Percentiles rank a stretch among this genome's conserved stretches.
phyloP scores from a whole-genome alignment of 2,797 vertebrate genomes.

The Pristis pectinata region DNA sequence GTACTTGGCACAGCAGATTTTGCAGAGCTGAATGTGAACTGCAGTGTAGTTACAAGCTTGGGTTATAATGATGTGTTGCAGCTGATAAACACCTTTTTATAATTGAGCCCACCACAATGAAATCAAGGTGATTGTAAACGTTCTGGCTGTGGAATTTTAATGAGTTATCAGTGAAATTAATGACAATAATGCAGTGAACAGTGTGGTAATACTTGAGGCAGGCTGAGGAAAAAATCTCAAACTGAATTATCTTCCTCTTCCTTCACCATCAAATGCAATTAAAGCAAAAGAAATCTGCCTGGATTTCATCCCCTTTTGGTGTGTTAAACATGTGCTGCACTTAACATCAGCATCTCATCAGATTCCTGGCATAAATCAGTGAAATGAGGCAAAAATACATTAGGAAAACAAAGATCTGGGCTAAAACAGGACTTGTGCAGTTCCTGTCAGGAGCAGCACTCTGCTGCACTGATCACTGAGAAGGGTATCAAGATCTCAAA shows the following conservation, averaged over 20 bases:
- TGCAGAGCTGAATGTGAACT: background rate
- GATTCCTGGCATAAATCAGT: no score
- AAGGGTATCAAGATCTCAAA: no score
- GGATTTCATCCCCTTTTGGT: no score
- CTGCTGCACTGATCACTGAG: no score
- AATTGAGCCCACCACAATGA: background rate
- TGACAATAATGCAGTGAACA: background rate
- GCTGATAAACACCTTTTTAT: background rate
- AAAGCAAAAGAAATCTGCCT: no score
- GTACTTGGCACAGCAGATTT: conserved; percentile 18
- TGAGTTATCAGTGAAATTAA: background rate
- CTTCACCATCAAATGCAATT: background rate
- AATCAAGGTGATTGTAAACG: conserved; percentile 24
- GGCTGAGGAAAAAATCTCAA: background rate
- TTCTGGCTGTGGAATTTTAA: conserved; percentile 14
- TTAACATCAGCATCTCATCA: no score
- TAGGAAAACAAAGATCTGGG: no score
- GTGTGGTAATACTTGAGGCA: background rate
- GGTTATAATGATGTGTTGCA: background rate
- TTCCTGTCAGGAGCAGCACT: no score
- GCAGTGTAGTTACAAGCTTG: conserved; percentile 3
- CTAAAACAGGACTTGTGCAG: no score
- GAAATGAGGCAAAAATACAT: no score
- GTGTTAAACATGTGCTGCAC: no score
- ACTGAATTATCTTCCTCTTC: background rate